Evolutionary conservation across 2,888 invertebrate species (phyloP).

Genomic region (Tipula confusa): DNA sequence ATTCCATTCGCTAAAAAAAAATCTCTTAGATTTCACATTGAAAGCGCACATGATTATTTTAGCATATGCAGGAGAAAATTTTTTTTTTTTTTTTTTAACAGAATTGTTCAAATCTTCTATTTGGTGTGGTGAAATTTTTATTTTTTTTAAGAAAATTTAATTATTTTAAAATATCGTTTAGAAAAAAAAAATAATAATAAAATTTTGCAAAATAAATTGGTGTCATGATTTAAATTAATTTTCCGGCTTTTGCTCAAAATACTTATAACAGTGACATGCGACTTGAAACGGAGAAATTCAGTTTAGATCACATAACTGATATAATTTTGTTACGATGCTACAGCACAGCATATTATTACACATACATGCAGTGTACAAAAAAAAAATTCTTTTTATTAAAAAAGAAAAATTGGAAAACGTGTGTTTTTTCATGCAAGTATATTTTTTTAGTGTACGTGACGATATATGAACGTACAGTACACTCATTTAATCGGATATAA

Average conservation of each 20-base stretch:
- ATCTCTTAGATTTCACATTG: neutral
- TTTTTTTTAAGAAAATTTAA: neutral
- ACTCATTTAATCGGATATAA: neutral
- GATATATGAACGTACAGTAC: neutral
- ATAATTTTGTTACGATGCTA: neutral
- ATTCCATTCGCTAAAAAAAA: neutral
- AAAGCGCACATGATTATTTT: neutral
- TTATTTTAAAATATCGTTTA: neutral
- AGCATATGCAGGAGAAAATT: neutral
- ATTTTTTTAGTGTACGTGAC: neutral
- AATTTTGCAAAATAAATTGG: neutral
- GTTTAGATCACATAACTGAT: neutral
- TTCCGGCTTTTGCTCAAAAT: neutral
- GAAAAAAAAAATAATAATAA: neutral
- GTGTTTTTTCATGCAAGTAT: neutral
- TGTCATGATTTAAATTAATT: neutral
- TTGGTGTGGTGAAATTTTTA: neutral
- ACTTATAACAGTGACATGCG: too few relatives aligned
- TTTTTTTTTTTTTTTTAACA: too few relatives aligned
- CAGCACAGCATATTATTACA: neutral
- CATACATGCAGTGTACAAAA: neutral
- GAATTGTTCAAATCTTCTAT: neutral
- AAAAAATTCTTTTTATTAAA: neutral
- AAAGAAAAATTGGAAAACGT: conserved; percentile 7
- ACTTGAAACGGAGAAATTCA: neutral